Evolutionary conservation across 2,113 vertebrate genomes (phyloP), one percentile per base, ranked within the genome.

Genomic region (Podarcis raffonei): DNA sequence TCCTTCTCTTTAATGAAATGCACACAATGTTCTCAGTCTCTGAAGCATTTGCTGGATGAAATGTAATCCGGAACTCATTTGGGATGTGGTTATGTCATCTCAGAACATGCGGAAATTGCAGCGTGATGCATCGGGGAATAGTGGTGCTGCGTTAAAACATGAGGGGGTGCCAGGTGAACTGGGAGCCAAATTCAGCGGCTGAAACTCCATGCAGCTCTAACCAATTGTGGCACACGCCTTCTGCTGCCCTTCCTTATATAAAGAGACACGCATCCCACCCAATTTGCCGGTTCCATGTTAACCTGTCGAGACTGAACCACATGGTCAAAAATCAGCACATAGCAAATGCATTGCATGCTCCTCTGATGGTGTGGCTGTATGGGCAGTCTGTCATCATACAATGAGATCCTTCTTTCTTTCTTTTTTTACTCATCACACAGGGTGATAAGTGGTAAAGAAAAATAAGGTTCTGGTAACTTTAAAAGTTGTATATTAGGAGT

Each of bases 21-120:
- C 30, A 88, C 80, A 48, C 37, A 76, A 42, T 85, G 84, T 85
- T 85, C 57, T 85, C 59, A 77, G 74, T 66, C 81, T 12, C 71
- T 7, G 30, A 83, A 88, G 87, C 59, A 77, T 88, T 88, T 76
- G 15, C 30, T 3, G 8, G 81, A 77, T 83, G 59, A 75, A 83
- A 83, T 13, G 16, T 87, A 69, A 87, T 37, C 39, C 62, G 7
- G 30, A 53, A 68, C 59, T 83, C 30, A 77, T 76, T 83, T 76
- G 81, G 11, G 39, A 77, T 27, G 42, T 48, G 72, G 59, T 83
- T 83, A 76, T 83, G n/a, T 59, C 87, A 82, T n/a, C 69, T 82
- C 80, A 48, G 30, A 11, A 42, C 13, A 48, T 76, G 74, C 27
- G 37, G 65, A 76, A 48, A 35, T 83, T 32, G 27, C 32, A 27